Evolutionary conservation across 2,888 invertebrate species (phyloP).

Genomic region (Schrankia costaestrigalis): DNA sequence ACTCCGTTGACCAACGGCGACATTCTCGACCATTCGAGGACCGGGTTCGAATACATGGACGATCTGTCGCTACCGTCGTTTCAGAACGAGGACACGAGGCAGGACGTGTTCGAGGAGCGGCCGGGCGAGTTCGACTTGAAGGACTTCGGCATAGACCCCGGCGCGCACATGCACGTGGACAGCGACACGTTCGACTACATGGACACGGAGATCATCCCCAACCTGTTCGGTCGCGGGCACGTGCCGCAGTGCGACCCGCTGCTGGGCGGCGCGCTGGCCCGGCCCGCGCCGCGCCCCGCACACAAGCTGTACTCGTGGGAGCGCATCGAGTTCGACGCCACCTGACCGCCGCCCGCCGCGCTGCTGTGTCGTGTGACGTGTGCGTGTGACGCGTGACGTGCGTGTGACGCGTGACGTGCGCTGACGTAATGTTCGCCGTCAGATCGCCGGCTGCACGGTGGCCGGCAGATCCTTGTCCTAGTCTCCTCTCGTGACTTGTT

Average conservation of each 20-base stretch:
- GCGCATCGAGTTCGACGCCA: constrained; percentile 86
- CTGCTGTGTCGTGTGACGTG: constrained; percentile 29
- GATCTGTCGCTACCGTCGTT: constrained; percentile 69
- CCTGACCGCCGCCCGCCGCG: constrained; percentile 54
- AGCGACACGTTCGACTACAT: constrained; percentile 76
- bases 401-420: constrained; percentile 3
- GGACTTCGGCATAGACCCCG: constrained; percentile 83
- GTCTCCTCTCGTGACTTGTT: constrained; percentile 61
- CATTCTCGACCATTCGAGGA: constrained; percentile 60
- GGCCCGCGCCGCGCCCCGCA: constrained; percentile 82
- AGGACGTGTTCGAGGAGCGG: constrained; percentile 51
- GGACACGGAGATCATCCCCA: constrained; percentile 69
- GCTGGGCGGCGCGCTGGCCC: constrained; percentile 83
- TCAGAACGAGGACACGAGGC: constrained; percentile 61
- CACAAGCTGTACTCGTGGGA: constrained; percentile 87
- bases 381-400: constrained; percentile 21
- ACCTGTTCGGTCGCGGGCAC: constrained; percentile 72
- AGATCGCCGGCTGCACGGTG: constrained; percentile 43
- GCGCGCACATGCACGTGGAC: constrained; percentile 78
- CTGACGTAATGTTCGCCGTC: not conserved
- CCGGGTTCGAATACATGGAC: constrained; percentile 70
- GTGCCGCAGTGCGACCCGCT: constrained; percentile 85
- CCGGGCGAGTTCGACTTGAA: constrained; percentile 78
- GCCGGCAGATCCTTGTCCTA: constrained; percentile 47
- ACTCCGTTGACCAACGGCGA: constrained; percentile 67